These are phyloP conservation scores for Amniataba percoides DNA, from an alignment of 2,797 vertebrate genomes.

Conservation along the genomic window DNA sequence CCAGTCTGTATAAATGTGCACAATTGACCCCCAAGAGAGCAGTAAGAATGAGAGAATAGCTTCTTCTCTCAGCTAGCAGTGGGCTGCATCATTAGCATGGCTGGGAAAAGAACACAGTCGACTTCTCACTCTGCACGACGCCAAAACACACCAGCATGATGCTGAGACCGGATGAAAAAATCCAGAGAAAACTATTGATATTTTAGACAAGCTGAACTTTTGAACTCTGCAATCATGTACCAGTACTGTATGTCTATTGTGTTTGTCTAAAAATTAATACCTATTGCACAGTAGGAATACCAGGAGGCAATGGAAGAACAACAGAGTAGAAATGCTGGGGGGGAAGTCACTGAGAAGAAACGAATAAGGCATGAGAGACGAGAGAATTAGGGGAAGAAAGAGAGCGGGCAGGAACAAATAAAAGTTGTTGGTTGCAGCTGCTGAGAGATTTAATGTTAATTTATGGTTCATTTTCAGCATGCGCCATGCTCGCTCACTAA, in stretches of 20 bases:
- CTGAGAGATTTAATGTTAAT: slow-evolving; percentile 46
- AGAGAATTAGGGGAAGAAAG: slow-evolving; percentile 11
- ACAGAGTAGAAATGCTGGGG: not conserved
- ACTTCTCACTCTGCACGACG: slow-evolving; percentile 40
- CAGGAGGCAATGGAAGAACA: not conserved
- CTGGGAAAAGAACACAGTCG: slow-evolving; percentile 48
- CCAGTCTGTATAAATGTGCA: slow-evolving; percentile 19
- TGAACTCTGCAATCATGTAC: slow-evolving; percentile 40
- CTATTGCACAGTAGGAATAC: not conserved
- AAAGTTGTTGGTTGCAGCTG: slow-evolving; percentile 22
- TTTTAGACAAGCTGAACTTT: slow-evolving; percentile 47
- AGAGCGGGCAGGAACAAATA: slow-evolving; percentile 4
- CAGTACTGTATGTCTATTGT: slow-evolving; percentile 14
- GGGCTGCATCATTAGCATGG: slow-evolving; percentile 56
- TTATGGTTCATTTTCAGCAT: slow-evolving; percentile 28
- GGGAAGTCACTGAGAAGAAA: not conserved
- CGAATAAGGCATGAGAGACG: not conserved
- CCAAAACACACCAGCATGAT: slow-evolving; percentile 44
- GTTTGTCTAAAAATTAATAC: slow-evolving; percentile 12
- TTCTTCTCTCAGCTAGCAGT: slow-evolving; percentile 33
- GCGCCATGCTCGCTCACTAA: slow-evolving; percentile 35
- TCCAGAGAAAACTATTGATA: slow-evolving; percentile 5
- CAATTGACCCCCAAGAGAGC: slow-evolving; percentile 23
- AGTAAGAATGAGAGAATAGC: slow-evolving; percentile 6
- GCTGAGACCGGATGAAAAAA: not conserved